Evolutionary conservation across 2,888 invertebrate species (phyloP).

Genomic region (Arrhopalites spinosus): DNA sequence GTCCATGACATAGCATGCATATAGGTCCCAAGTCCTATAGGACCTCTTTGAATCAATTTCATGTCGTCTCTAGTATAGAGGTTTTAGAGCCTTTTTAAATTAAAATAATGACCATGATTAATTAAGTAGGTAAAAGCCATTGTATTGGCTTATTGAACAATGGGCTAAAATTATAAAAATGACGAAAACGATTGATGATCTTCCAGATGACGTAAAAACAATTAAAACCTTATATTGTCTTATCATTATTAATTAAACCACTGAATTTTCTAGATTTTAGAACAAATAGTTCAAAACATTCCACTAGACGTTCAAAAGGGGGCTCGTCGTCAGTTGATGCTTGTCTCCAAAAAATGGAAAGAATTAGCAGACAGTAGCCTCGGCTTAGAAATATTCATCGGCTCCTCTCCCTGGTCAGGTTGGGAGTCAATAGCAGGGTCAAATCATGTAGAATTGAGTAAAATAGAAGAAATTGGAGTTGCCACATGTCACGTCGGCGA

Average conservation of each 20-base stretch:
- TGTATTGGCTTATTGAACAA: no score
- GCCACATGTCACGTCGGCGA: slow-evolving; percentile 29
- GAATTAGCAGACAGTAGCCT: slow-evolving; percentile 4
- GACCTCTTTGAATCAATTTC: no score
- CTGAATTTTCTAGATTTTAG: slow-evolving; percentile 13
- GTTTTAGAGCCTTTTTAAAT: no score
- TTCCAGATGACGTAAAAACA: neutral
- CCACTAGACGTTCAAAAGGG: neutral
- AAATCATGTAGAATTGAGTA: slow-evolving; percentile 5
- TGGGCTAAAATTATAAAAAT: no score
- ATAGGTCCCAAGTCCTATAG: no score
- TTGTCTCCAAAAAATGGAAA: slow-evolving; percentile 18
- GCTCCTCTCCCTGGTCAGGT: slow-evolving; percentile 14
- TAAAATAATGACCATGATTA: no score
- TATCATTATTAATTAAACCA: neutral
- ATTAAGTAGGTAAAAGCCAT: no score
- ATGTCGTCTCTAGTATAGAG: no score
- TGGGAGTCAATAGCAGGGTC: slow-evolving; percentile 1
- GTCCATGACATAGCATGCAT: no score
- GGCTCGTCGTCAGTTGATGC: neutral
- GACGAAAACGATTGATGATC: slow-evolving; percentile 7
- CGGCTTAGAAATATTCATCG: slow-evolving; percentile 25
- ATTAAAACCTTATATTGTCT: neutral
- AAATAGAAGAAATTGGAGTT: slow-evolving; percentile 25
- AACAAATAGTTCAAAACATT: slow-evolving; percentile 7